Evolutionary conservation across 2,888 invertebrate genomes (phyloP), one percentile per base, ranked within the genome.

Genomic region (Morinoia aosen): DNA sequence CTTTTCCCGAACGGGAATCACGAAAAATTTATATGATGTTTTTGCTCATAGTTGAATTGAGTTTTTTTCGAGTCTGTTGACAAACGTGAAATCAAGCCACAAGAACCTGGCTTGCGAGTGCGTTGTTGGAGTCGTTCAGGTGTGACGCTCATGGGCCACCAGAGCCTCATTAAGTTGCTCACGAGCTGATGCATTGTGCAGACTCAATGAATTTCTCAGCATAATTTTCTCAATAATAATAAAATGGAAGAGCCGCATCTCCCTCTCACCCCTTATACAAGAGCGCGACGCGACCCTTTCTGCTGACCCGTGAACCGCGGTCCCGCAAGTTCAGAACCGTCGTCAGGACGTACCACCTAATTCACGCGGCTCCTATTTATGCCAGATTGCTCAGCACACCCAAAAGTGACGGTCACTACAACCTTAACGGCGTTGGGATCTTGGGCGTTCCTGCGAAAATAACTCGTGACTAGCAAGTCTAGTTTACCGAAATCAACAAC

Each of bases 191-290:
- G 93, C 93, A 93, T 93, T 93, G 93, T 33, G 58, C 57, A 57
- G 57, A 90, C 57, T 57, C 93, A 57, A 57, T 93, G 93, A 93
- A 93, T 93, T 57, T 93, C 93, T 4, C 93, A 57, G 93, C 93
- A 93, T 93, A 93, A 93, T 93, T 48, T 93, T 93, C 93, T 56
- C 93, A 93, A 93, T 93, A 93, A 93, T 93, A 93, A 93, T 93
- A 93, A 93, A 93, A 93, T 93, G 57, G n/a, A 57, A 93, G 93
- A 93, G 57, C 56, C n/a, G 93, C 93, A 93, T 93, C 93, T 93
- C 93, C 93, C 93, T 56, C 57, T 93, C 93, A 57, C 93, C 93
- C 93, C 93, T 93, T 93, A 93, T 93, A 93, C 93, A 93, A 93
- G 93, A 8, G 25, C 58, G 93, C 10, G 93, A 12, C 56, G 33